Conservation (phyloP, 2,113 vertebrate species). For the Archilochus colubris region DNA sequence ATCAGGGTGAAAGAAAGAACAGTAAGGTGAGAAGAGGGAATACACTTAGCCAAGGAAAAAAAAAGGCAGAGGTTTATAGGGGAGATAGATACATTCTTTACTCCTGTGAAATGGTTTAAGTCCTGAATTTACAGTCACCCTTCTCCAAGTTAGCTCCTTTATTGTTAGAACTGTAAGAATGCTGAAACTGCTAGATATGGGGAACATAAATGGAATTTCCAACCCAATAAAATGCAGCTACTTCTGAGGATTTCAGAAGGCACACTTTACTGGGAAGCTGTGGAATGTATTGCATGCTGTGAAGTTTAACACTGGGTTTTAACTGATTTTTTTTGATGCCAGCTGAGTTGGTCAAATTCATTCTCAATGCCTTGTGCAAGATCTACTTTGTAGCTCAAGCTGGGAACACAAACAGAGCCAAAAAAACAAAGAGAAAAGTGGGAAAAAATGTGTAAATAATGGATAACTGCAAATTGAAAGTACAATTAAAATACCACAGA, state of each 20-base stretch:
- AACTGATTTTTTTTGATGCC: neutral
- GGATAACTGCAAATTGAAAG: neutral
- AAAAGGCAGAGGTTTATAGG: neutral
- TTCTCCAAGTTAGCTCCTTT: neutral
- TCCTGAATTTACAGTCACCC: neutral
- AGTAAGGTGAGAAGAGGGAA: neutral
- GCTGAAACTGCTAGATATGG: neutral
- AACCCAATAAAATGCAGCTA: neutral
- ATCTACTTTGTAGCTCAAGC: neutral
- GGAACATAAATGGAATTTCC: neutral
- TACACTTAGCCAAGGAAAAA: neutral
- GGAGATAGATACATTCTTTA: neutral
- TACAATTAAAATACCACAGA: neutral
- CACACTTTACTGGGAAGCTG: neutral
- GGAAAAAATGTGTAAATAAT: neutral
- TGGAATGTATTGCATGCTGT: neutral
- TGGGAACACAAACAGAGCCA: neutral
- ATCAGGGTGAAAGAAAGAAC: neutral
- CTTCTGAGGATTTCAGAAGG: slow-evolving; percentile 10
- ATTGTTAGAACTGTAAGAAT: neutral
- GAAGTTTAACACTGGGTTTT: neutral
- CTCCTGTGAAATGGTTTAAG: neutral
- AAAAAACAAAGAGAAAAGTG: neutral
- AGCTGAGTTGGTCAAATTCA: neutral
- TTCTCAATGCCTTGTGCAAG: neutral